Percentiles rank a stretch among this genome's conserved stretches.
These are phyloP conservation scores for Oncopodura yosiiana DNA, from an alignment of 1,140 invertebrate species.

Conservation along the genomic window DNA sequence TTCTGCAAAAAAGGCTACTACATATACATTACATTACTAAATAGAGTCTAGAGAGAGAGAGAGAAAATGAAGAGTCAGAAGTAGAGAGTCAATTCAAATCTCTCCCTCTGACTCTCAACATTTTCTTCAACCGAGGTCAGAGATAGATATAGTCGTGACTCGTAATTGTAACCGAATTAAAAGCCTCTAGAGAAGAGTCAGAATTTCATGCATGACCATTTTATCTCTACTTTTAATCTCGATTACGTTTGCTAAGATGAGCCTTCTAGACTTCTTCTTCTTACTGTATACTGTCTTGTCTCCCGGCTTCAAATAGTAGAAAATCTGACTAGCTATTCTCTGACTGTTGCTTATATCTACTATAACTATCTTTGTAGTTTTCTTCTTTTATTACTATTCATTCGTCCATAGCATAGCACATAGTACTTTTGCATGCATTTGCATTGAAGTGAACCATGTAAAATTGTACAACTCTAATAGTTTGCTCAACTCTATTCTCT, in stretches of 20 bases:
- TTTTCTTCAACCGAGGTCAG: constrained; percentile 4
- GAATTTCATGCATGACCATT: constrained; percentile 23
- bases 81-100: neutral
- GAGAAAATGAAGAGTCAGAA: neutral
- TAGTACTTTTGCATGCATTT: no score
- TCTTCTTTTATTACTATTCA: no score
- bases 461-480: no score
- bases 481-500: no score
- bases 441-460: no score
- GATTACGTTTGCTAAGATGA: constrained; percentile 8
- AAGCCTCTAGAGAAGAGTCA: constrained; percentile 20
- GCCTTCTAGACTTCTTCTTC: neutral
- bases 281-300: neutral
- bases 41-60: neutral
- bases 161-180: constrained; percentile 22
- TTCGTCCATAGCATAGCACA: no score
- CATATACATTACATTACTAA: neutral
- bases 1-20: neutral
- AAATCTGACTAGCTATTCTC: no score
- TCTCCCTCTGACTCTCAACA: neutral
- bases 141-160: constrained; percentile 26
- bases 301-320: neutral
- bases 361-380: no score
- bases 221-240: constrained; percentile 25
- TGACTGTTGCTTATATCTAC: no score